These are phyloP conservation scores for Saccopteryx leptura DNA, from an alignment of 2,113 vertebrate genomes.

Conservation along the genomic window DNA sequence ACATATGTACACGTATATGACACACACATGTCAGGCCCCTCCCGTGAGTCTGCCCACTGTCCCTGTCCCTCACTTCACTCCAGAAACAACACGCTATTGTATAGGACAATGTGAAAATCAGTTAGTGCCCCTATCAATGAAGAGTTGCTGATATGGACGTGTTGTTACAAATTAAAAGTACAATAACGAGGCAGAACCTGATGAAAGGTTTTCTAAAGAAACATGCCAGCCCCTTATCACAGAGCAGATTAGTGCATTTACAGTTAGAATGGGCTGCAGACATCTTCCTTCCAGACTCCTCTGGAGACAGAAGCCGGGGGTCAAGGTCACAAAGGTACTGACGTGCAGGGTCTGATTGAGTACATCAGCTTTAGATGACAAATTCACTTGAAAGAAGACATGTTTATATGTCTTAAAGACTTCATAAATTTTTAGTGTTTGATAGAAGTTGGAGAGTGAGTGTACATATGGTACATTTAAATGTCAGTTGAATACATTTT, in stretches of 20 bases:
- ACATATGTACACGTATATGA: background rate
- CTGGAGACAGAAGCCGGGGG: background rate
- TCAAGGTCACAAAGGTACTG: conserved; percentile 1
- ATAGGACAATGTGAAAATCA: background rate
- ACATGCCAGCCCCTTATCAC: background rate
- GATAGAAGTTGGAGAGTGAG: background rate
- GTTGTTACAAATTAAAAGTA: background rate
- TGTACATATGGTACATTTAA: background rate
- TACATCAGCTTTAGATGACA: background rate
- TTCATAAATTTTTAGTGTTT: background rate
- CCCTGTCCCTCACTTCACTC: too few species aligned
- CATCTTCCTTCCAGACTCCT: conserved; percentile 15
- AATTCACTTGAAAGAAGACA: background rate
- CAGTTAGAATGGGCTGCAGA: background rate
- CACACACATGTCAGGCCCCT: too few species aligned
- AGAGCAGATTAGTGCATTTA: background rate
- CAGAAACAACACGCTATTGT: too few species aligned
- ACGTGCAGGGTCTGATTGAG: background rate
- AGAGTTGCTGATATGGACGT: background rate
- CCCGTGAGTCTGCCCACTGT: background rate
- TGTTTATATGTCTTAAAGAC: background rate
- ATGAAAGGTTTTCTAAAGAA: background rate
- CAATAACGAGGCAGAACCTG: background rate
- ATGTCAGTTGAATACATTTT: conserved; percentile 18
- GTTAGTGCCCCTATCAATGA: background rate